A percentile compares a stretch with the other conserved stretches of the same genome.
These are phyloP conservation scores for Esperia sulphurella DNA, from an alignment of 2,888 invertebrate species.

Conservation along the genomic window DNA sequence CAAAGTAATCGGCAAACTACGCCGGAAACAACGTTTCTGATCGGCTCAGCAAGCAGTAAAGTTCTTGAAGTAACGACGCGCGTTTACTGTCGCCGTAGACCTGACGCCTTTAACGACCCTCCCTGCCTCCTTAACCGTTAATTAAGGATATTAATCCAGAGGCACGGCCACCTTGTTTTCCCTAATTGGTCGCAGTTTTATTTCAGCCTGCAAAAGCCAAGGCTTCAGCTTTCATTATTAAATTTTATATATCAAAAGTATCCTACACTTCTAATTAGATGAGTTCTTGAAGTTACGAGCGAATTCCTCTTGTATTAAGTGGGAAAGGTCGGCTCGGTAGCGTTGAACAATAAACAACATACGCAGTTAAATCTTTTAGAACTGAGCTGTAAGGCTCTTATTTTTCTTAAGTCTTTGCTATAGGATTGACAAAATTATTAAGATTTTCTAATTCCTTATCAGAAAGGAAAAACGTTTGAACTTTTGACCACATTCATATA, in stretches of 20 bases:
- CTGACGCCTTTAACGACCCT: conserved; percentile 52
- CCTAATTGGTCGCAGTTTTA: conserved; percentile 73
- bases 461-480: too few relatives aligned
- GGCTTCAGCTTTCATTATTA: conserved; percentile 56
- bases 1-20: background rate
- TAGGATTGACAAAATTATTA: too few relatives aligned
- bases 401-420: too few relatives aligned
- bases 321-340: background rate
- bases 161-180: conserved; percentile 72
- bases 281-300: conserved; percentile 4
- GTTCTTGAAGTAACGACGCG: conserved; percentile 10
- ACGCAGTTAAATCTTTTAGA: too few relatives aligned
- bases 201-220: conserved; percentile 47
- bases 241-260: conserved; percentile 39
- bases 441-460: too few relatives aligned
- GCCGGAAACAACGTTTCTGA: background rate
- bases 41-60: background rate
- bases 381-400: too few relatives aligned
- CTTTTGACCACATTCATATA: too few relatives aligned
- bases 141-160: conserved; percentile 65
- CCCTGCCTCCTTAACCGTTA: conserved; percentile 59
- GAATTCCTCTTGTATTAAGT: conserved; percentile 2
- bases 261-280: conserved; percentile 17
- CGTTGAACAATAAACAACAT: background rate
- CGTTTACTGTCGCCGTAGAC: conserved; percentile 42